phyloP scores from a whole-genome alignment of 2,888 invertebrate genomes.

The Dexiosoma caninum region DNA sequence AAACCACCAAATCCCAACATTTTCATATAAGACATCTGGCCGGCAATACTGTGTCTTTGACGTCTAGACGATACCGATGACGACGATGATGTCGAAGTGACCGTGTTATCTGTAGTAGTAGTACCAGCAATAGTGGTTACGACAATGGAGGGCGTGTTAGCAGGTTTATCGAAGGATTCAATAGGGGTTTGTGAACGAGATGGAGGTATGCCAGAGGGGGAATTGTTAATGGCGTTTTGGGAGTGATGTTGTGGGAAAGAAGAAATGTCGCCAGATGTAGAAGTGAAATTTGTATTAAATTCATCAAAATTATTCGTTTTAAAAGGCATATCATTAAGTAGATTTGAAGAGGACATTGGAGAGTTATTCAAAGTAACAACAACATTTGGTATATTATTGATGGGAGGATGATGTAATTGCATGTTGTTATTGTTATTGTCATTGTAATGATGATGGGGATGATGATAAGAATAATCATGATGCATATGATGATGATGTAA shows the following conservation, averaged over 20 bases:
- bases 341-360: constrained; percentile 56
- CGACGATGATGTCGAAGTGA: constrained; percentile 74
- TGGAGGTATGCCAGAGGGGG: constrained; percentile 23
- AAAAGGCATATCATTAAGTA: constrained; percentile 47
- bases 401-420: constrained; percentile 50
- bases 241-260: constrained; percentile 50
- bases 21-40: constrained; percentile 96
- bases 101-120: constrained; percentile 74
- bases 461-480: constrained; percentile 53
- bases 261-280: constrained; percentile 43
- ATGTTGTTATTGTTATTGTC: constrained; percentile 54
- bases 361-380: constrained; percentile 61
- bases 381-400: constrained; percentile 60
- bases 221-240: constrained; percentile 42
- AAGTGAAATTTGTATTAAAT: constrained; percentile 62
- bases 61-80: constrained; percentile 82
- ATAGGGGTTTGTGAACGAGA: constrained; percentile 48
- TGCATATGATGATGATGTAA: constrained; percentile 55
- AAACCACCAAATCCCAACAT: constrained; percentile 88
- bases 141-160: constrained; percentile 56
- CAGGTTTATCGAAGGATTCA: constrained; percentile 52
- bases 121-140: constrained; percentile 69
- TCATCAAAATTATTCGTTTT: constrained; percentile 61
- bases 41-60: constrained; percentile 97
- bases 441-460: constrained; percentile 58